Percentiles rank a stretch among this genome's conserved stretches.
Evolutionary conservation across 2,113 vertebrate genomes (phyloP).

Genomic region (human): DNA sequence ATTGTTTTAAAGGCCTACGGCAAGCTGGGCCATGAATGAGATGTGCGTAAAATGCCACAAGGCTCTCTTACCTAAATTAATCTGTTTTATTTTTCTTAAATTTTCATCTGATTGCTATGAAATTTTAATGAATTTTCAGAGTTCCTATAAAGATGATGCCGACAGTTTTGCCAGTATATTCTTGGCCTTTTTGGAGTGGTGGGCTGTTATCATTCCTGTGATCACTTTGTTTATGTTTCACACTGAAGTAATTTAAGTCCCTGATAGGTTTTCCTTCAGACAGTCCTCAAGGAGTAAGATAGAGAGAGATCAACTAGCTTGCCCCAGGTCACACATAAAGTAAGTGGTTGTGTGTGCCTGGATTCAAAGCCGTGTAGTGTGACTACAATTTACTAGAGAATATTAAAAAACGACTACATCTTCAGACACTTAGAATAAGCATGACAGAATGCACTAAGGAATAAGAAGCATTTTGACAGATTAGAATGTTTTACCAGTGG

Average conservation of each 20-base stretch:
- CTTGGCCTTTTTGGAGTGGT: neutral
- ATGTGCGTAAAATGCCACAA: neutral
- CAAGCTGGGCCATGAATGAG: neutral
- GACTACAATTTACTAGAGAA: neutral
- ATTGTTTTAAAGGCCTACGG: neutral
- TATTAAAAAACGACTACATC: neutral
- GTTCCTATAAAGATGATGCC: neutral
- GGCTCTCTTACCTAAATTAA: neutral
- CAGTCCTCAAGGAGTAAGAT: neutral
- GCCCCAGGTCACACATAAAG: neutral
- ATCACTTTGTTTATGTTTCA: neutral
- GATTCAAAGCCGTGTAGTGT: neutral
- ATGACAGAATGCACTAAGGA: neutral
- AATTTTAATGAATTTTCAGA: neutral
- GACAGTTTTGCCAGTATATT: neutral
- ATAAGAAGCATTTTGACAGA: neutral
- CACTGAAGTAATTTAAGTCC: neutral
- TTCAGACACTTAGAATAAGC: neutral
- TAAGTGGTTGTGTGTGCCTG: neutral
- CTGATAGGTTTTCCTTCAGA: neutral
- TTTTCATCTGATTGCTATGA: neutral
- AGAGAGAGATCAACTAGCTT: neutral
- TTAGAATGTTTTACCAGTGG: neutral
- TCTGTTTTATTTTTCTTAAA: neutral
- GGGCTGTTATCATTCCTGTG: neutral